Percentiles rank a stretch among this genome's conserved stretches.
Evolutionary conservation across 1,140 invertebrate species (phyloP).

Genomic region (Drosophila virilis): DNA sequence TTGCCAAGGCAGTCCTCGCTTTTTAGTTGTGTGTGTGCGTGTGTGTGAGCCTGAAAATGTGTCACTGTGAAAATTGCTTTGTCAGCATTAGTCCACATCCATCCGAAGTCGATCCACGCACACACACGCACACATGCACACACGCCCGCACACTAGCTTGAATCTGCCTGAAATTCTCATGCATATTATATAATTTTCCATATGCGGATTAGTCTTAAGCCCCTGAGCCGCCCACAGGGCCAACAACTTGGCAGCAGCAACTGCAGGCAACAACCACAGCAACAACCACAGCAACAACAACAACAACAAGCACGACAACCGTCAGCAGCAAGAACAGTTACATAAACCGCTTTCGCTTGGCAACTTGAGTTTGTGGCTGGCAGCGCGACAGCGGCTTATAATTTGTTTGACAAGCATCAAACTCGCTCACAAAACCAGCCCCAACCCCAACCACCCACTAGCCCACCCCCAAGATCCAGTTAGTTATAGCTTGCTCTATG

Average conservation of each 20-base stretch:
- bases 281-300: constrained; percentile 27
- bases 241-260: constrained; percentile 59
- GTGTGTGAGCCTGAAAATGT: constrained; percentile 49
- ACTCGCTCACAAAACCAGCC: constrained; percentile 29
- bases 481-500: constrained; percentile 22
- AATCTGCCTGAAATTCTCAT: constrained; percentile 23
- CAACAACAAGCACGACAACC: constrained; percentile 11
- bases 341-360: constrained; percentile 65
- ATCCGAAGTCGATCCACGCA: constrained; percentile 44
- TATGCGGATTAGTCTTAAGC: constrained; percentile 78
- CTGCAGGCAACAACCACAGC: constrained; percentile 29
- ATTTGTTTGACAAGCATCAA: constrained; percentile 78
- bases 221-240: constrained; percentile 43
- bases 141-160: not conserved
- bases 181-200: constrained; percentile 77
- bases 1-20: not conserved
- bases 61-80: constrained; percentile 69
- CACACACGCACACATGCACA: constrained; percentile 9
- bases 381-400: constrained; percentile 61
- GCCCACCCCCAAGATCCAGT: not conserved
- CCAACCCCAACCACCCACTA: not conserved
- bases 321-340: constrained; percentile 45
- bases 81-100: constrained; percentile 50
- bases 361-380: constrained; percentile 54
- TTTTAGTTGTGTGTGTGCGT: constrained; percentile 6